These are phyloP conservation scores for Grus americana DNA, from an alignment of 2,113 vertebrate genomes.

Conservation along the genomic window DNA sequence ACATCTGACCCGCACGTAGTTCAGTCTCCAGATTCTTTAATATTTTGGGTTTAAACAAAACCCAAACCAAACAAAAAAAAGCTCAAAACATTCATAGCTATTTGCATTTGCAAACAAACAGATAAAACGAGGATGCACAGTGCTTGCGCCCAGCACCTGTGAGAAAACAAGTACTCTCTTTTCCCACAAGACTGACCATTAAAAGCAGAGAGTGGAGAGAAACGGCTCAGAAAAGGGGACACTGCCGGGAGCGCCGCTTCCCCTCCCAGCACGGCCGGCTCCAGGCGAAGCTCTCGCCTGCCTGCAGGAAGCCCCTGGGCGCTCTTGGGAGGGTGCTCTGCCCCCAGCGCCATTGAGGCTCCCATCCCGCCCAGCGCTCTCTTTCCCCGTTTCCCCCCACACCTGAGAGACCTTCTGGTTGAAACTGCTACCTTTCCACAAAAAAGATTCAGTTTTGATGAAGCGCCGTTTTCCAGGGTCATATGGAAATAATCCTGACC, in stretches of 20 bases:
- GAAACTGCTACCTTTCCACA: neutral
- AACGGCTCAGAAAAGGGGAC: neutral
- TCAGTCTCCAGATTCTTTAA: neutral
- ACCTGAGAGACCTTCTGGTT: neutral
- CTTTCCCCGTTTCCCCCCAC: neutral
- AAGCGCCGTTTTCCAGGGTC: neutral
- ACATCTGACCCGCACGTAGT: neutral
- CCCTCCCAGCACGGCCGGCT: neutral
- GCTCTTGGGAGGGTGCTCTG: neutral
- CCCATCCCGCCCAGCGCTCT: neutral
- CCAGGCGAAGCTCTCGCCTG: neutral
- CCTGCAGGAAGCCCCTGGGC: neutral
- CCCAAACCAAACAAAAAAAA: neutral
- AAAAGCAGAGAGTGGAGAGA: neutral
- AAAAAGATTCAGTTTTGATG: neutral
- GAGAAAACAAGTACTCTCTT: neutral
- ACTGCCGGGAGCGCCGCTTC: fast-evolving
- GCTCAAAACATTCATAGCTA: neutral
- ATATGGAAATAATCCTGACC: neutral
- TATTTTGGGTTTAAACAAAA: neutral
- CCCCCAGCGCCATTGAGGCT: fast-evolving
- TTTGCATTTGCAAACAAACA: neutral
- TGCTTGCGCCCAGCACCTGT: neutral
- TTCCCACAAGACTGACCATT: neutral
- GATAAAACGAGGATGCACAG: neutral